Evolutionary conservation across 2,888 invertebrate species (phyloP).

Genomic region (Andrena camellia): DNA sequence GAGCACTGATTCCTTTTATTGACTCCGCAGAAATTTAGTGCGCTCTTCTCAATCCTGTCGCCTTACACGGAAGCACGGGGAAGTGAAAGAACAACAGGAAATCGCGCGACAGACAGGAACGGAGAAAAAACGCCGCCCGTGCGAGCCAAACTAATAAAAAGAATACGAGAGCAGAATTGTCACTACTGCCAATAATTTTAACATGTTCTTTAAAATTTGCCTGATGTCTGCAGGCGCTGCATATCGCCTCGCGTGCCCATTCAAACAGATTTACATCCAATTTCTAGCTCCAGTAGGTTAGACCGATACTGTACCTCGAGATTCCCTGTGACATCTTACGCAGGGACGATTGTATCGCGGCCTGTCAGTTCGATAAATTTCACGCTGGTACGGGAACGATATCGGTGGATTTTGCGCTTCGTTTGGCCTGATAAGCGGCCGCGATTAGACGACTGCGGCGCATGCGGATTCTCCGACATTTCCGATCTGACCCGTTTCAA

Average conservation of each 20-base stretch:
- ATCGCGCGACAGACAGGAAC: too few species aligned
- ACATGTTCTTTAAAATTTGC: too few species aligned
- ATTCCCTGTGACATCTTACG: constrained; percentile 15
- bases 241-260: neutral
- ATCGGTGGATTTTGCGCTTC: constrained; percentile 67
- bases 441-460: constrained; percentile 76
- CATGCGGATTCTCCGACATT: constrained; percentile 74
- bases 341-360: constrained; percentile 15
- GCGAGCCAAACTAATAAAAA: too few species aligned
- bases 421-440: constrained; percentile 73
- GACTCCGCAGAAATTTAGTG: too few species aligned
- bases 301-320: neutral
- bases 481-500: constrained; percentile 77
- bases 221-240: neutral
- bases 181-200: too few species aligned
- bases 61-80: too few species aligned
- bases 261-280: neutral
- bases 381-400: constrained; percentile 43
- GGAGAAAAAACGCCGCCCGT: too few species aligned
- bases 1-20: too few species aligned
- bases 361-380: constrained; percentile 50
- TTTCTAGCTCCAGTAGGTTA: neutral
- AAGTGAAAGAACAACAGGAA: too few species aligned
- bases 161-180: too few species aligned
- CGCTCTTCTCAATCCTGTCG: too few species aligned